Evolutionary conservation across 2,888 invertebrate species (phyloP), one percentile per base, ranked within the genome.

Genomic region (Phlogophora meticulosa): DNA sequence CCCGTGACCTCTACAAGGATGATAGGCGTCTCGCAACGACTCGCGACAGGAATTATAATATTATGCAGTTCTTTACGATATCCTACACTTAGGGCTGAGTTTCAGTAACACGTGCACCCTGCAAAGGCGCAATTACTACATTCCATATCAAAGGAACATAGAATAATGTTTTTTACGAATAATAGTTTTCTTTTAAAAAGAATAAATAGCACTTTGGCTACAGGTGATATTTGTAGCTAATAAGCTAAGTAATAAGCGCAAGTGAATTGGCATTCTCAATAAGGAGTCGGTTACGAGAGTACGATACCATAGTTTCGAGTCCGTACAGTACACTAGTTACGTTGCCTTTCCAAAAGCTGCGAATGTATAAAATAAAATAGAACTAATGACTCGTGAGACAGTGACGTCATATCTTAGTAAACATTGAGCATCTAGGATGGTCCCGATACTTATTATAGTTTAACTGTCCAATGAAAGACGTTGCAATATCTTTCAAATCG

Each of bases 341-440:
- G 59, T 74, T 67, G 73, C 59, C 80, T 52, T 59, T 53, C 46
- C 57, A 75, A 61, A 52, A 79, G 76, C 80, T 79, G 76, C 76
- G 55, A 62, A 75, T 75, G 69, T 75, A 75, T 62, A 79, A 76
- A 67, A 76, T 69, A 62, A 73, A 68, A 75, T 76, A 76, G 49
- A 79, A 76, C 76, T 76, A 76, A 79, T 76, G 76, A 76, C 76
- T 76, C 43, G 55, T 56, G 80, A 79, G 76, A 75, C 76, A 75
- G 48, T 59, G n/a, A 62, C 22, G 46, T 75, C 59, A 53, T 46
- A 55, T 45, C 70, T 76, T 62, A 65, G 78, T 62, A 59, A 75
- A 76, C 55, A 75, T 79, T 79, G 76, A 79, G 76, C 76, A 76
- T 79, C 75, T 79, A 68, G 76, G 79, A 59, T 76, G 80, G 76